phyloP scores from a whole-genome alignment of 1,140 invertebrate species.

The Dryas iulia region DNA sequence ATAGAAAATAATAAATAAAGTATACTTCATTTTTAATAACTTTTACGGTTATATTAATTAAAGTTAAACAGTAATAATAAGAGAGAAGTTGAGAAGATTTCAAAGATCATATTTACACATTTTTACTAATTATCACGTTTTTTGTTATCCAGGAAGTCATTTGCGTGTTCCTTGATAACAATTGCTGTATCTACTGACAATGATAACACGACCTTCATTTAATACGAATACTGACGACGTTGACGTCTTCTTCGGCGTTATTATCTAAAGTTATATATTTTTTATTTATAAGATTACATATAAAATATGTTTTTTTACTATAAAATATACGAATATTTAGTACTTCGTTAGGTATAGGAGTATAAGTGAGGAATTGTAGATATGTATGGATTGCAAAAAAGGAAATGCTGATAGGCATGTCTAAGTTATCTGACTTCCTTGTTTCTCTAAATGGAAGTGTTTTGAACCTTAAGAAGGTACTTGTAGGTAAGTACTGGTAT shows the following conservation, averaged over 20 bases:
- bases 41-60: no score
- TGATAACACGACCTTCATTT: conserved; percentile 64
- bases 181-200: conserved; percentile 68
- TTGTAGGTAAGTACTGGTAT: no score
- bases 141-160: conserved; percentile 54
- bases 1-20: no score
- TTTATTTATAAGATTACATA: neutral
- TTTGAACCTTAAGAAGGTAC: neutral
- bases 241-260: conserved; percentile 1
- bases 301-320: neutral
- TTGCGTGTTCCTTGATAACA: conserved; percentile 68
- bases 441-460: conserved; percentile 3
- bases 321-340: neutral
- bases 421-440: conserved; percentile 2
- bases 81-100: no score
- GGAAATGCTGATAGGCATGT: neutral
- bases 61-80: no score
- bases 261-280: conserved; percentile 8
- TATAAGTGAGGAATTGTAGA: neutral
- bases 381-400: neutral
- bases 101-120: neutral
- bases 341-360: neutral
- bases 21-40: no score
- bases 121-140: neutral
- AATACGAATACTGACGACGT: conserved; percentile 41